Evolutionary conservation across 2,888 invertebrate genomes (phyloP), one percentile per base, ranked within the genome.

Genomic region (Electrophaes corylata): DNA sequence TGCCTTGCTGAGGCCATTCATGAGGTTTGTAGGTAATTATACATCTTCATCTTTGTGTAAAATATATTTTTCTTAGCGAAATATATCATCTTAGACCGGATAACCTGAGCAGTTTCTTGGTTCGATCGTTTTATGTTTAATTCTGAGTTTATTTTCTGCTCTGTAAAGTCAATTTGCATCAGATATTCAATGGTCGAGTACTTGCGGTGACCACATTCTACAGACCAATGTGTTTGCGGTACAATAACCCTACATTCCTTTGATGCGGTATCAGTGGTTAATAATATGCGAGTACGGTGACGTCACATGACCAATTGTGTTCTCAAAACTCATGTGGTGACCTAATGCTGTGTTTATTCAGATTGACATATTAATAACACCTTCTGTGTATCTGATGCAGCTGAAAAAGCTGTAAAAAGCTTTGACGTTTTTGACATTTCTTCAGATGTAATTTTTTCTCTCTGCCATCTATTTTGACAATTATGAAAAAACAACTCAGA

Each of bases 201-300:
- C 48, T 45, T 31, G n/a, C 14, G 23, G 23, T 44, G 40, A 33
- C 53, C 35, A 49, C 53, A 49, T 46, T 50, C 45, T 46, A 41
- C 11, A 19, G 8, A 40, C 19, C 19, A 6, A 26, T 29, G 19
- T 39, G 73, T 56, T 55, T 62, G 46, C 33, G 43, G 83, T 74
- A 76, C 80, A 79, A 73, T 82, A 78, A 81, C 79, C 80, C 73
- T 74, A 76, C 78, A 81, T 83, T 79, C 79, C 76, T 57, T 52
- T 73, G 74, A 72, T 76, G 75, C 67, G 70, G 71, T 77, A 70
- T 75, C 71, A 69, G 70, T 71, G 72, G 75, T 74, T 70, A 68
- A 66, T 70, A 73, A 73, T 75, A 50, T 40, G n/a, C n/a, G n/a
- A n/a, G n/a, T n/a, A 16, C 29, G 47, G 45, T 66, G 66, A 64